Evolutionary conservation across 2,797 vertebrate species (phyloP).

Genomic region (Galago senegalensis): DNA sequence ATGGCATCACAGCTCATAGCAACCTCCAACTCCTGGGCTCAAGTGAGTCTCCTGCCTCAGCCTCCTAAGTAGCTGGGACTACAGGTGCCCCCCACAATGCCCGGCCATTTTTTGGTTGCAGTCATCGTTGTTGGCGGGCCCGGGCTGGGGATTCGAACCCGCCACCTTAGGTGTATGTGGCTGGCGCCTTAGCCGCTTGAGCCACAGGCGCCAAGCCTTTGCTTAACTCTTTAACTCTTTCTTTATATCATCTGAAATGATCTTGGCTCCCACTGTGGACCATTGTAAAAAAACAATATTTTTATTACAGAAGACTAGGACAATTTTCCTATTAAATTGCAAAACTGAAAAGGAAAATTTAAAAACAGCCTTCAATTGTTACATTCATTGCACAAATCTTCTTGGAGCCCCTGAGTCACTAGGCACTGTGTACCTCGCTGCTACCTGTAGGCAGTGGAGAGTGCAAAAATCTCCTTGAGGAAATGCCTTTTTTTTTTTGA

Average conservation of each 20-base stretch:
- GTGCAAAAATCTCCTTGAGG: not conserved
- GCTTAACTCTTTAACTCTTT: not conserved
- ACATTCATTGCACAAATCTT: not conserved
- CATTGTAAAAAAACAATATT: not conserved
- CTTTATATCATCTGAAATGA: not conserved
- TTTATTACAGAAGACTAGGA: conserved; percentile 25
- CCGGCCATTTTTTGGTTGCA: too few species aligned
- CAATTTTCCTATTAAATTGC: not conserved
- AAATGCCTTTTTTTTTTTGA: too few species aligned
- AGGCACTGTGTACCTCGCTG: not conserved
- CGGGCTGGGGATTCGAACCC: too few species aligned
- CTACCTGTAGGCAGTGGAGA: not conserved
- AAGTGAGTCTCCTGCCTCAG: too few species aligned
- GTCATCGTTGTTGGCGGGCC: too few species aligned
- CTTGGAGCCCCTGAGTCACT: not conserved
- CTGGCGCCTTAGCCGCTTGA: too few species aligned
- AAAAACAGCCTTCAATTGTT: not conserved
- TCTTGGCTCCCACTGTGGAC: not conserved
- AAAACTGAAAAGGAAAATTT: conserved; percentile 10
- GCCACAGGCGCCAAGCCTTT: too few species aligned
- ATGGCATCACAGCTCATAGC: too few species aligned
- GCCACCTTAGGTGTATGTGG: too few species aligned
- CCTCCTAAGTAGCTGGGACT: too few species aligned
- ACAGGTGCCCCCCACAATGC: too few species aligned
- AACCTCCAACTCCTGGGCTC: too few species aligned